Base-by-base conservation (phyloP, 2,113 vertebrate genomes). In the Elachura formosa region DNA sequence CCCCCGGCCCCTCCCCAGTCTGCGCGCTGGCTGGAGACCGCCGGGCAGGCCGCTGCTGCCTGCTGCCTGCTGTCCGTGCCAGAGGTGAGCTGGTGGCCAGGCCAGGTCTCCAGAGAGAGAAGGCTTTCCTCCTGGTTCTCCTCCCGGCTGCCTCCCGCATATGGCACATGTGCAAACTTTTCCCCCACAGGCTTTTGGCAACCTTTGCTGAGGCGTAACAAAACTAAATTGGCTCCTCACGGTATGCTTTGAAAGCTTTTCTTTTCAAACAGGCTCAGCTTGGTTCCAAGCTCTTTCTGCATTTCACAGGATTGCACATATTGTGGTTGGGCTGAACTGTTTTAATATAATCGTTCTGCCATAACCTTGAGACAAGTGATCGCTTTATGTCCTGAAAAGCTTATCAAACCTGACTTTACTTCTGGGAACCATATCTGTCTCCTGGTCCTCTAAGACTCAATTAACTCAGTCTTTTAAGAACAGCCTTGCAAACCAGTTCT, bases 11-110 rank as follows among this genome's bases (percentile, higher is more conserved):
- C 8, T 29, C 15, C 54, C 33, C 8, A 12, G 20, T 3, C 19
- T 21, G 8, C 36, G 31, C 17, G 33, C 19, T 17, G 11, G 24
- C 41, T 18, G 41, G 14, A 23, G 8, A 23, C 5, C 41, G 2
- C 15, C 1, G 14, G 40, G n/a, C n/a, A n/a, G n/a, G n/a, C n/a
- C n/a, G n/a, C 29, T 34, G 22, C 36, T 63, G 74, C 36, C 21
- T 12, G 3, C 18, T 22, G 45, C 36, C 46, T 21, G 14, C n/a
- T n/a, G n/a, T 8, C 58, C 12, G 0, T 38, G n/a, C 5, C 3
- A 20, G 12, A 58, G 12, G 8, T 33, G n/a, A 10, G 11, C 17
- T 20, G 22, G 28, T 20, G 45, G 34, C 58, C 58, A n/a, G 29
- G 58, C 5, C 0, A n/a, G 4, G 8, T 13, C 29, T 19, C 22